Percentiles rank a stretch among this genome's conserved stretches.
Conservation (phyloP, 1,140 invertebrate genomes). For the Intoshia linei region DNA sequence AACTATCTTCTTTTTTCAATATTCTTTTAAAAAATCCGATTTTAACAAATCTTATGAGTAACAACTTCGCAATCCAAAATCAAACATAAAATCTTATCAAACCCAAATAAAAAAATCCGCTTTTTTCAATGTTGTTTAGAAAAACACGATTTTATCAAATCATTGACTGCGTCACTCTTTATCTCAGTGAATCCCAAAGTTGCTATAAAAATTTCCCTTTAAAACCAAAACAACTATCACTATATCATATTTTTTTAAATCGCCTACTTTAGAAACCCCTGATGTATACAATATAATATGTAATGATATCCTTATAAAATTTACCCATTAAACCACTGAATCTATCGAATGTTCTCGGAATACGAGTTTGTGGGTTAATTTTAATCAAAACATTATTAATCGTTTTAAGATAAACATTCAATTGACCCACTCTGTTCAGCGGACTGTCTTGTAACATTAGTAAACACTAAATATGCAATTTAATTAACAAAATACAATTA, state of each 20-base stretch:
- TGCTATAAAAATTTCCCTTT: background rate
- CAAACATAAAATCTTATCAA: too few relatives aligned
- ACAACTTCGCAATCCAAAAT: too few relatives aligned
- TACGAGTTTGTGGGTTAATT: slow-evolving; percentile 83
- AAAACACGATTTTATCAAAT: background rate
- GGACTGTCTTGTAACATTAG: slow-evolving; percentile 83
- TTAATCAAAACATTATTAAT: slow-evolving; percentile 85
- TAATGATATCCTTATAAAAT: too few relatives aligned
- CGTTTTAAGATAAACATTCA: slow-evolving; percentile 63
- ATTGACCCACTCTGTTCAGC: slow-evolving; percentile 45
- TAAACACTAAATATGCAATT: too few relatives aligned
- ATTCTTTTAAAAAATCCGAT: too few relatives aligned
- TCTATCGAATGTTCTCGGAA: slow-evolving; percentile 80
- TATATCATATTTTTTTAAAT: background rate
- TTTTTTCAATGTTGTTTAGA: too few relatives aligned
- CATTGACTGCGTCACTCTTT: background rate
- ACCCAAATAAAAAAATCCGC: too few relatives aligned
- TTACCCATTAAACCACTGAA: slow-evolving; percentile 88
- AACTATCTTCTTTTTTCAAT: too few relatives aligned
- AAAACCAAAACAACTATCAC: background rate
- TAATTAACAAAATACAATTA: too few relatives aligned
- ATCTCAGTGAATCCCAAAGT: background rate
- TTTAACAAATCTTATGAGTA: too few relatives aligned
- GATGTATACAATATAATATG: slow-evolving; percentile 1
- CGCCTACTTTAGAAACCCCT: slow-evolving; percentile 7